These are phyloP conservation scores for Brachymystax lenok DNA, from an alignment of 2,797 vertebrate species.

Conservation along the genomic window DNA sequence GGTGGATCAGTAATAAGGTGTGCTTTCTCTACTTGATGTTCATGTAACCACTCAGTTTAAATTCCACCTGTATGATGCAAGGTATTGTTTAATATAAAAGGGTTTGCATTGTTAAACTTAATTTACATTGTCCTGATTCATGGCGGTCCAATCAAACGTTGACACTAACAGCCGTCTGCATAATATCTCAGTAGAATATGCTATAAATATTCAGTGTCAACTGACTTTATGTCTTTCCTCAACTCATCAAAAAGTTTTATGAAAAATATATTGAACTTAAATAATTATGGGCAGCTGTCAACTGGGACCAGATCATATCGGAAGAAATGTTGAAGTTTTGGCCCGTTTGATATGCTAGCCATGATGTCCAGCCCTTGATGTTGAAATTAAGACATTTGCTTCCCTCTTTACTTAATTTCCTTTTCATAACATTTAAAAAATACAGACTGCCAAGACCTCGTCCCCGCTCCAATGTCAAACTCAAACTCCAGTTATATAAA, in stretches of 20 bases:
- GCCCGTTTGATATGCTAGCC: slow-evolving; percentile 8
- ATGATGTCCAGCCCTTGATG: not conserved
- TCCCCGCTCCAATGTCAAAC: not conserved
- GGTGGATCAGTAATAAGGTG: not conserved
- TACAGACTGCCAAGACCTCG: not conserved
- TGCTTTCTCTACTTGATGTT: not conserved
- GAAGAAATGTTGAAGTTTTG: not conserved
- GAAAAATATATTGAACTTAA: slow-evolving; percentile 1
- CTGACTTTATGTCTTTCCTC: not conserved
- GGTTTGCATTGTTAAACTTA: not conserved
- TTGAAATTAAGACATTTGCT: not conserved
- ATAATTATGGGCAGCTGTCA: not conserved
- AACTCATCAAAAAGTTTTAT: slow-evolving; percentile 1
- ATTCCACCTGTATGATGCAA: not conserved
- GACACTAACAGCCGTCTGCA: not conserved
- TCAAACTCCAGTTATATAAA: slow-evolving; percentile 5
- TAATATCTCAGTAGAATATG: not conserved
- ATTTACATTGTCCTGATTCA: not conserved
- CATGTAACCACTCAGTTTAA: not conserved
- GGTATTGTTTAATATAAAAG: too few relatives aligned
- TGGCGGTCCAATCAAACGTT: not conserved
- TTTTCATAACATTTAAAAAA: slow-evolving; percentile 1
- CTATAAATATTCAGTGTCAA: not conserved
- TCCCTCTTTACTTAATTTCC: not conserved
- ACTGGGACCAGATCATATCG: not conserved